Conservation (phyloP, 2,888 invertebrate species). For the Eilema depressum region DNA sequence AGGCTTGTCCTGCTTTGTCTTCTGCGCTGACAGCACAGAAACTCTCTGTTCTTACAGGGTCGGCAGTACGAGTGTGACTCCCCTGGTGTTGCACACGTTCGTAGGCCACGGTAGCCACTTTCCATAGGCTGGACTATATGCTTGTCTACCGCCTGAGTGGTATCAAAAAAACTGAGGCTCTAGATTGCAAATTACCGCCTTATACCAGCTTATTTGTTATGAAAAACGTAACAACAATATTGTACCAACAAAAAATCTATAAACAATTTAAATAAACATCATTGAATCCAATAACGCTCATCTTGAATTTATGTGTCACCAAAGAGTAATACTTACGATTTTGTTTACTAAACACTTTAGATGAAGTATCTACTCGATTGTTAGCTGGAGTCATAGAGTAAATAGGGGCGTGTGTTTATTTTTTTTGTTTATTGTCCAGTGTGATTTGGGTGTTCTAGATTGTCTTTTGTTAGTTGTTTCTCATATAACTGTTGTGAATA, state of each 20-base stretch:
- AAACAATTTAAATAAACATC: constrained; percentile 2
- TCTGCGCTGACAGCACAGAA: too few relatives aligned
- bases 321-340: constrained; percentile 4
- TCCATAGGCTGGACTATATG: too few relatives aligned
- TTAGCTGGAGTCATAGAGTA: constrained; percentile 1
- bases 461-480: constrained; percentile 2
- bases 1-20: too few relatives aligned
- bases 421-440: constrained; percentile 9
- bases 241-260: background rate
- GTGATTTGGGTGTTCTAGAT: constrained; percentile 8
- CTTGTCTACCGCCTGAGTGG: too few relatives aligned
- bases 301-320: constrained; percentile 6
- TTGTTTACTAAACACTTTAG: constrained; percentile 9
- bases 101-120: too few relatives aligned
- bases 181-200: background rate
- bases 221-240: constrained; percentile 1
- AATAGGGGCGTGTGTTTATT: background rate
- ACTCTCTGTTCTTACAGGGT: too few relatives aligned
- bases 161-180: too few relatives aligned
- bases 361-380: background rate
- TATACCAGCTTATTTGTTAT: background rate
- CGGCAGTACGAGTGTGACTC: too few relatives aligned
- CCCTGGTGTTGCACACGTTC: too few relatives aligned
- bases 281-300: background rate
- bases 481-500: constrained; percentile 2